Base-by-base conservation (phyloP, 1,140 invertebrate species). In the Drosophila mauritiana region DNA sequence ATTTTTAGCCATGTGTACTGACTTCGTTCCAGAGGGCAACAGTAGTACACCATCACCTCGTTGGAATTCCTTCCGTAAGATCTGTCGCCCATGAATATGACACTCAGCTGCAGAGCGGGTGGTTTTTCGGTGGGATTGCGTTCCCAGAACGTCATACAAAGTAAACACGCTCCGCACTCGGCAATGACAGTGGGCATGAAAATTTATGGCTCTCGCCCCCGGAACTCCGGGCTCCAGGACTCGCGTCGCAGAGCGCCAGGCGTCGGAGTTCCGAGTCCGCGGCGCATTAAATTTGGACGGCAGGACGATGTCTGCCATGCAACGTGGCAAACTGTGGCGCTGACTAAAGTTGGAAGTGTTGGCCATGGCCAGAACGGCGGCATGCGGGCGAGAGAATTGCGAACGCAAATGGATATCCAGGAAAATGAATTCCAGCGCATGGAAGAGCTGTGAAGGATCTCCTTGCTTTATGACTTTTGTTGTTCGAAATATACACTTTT, bases 181-280 rank as follows among this genome's bases (percentile, higher is more conserved):
- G 15, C 62, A 40, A 51, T 79, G 78, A 86, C 83, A 82, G 82
- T 82, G 74, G 74, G 78, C 82, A 86, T 82, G 83, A 45, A 67
- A 86, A 86, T 86, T 86, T 86, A 86, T 86, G 82, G 69, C 83
- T 68, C 69, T 72, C 67, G 57, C 40, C 65, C 34, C 42, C 17
- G 10, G 39, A 45, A 39, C 15, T 27, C 58, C 59, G 37, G 42
- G 11, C 42, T 45, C 42, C 36, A 37, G 37, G 49, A 42, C 27
- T 56, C 43, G 4, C 49, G 15, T 27, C 7, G 25, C 25, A 43
- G 37, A 46, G 22, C 42, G 25, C 10, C 54, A 56, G 51, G 51
- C 63, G 51, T 49, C 56, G 49, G 64, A 45, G 73, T 79, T 78
- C 70, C 58, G 63, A 78, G 49, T 83, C 46, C 83, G 80, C 63